Base-by-base conservation (phyloP, 2,888 invertebrate genomes). In the Xylocampa areola region DNA sequence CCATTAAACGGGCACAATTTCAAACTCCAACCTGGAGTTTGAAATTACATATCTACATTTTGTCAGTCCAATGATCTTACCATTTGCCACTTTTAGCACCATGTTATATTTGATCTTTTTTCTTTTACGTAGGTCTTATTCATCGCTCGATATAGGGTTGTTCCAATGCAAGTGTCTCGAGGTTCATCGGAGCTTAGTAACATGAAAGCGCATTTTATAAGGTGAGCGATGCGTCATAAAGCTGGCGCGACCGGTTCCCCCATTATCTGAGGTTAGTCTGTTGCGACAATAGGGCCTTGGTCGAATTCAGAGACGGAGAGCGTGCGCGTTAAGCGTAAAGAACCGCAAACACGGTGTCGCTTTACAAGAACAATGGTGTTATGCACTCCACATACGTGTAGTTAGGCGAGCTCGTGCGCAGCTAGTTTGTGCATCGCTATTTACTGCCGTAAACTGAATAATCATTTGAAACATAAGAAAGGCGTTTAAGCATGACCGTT, bases 311-410 rank as follows among this genome's bases (percentile, higher is more conserved):
- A 88, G 82, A 85, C 83, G 73, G 70, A 73, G 76, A 82, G 79
- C 81, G 83, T 82, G 84, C 79, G 79, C 85, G 79, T 69, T 72
- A 70, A 81, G 80, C 80, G 79, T 82, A 79, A 74, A 68, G 68
- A 77, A 80, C 78, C 73, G 67, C 76, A 80, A 77, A 76, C 73
- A 68, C 64, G 86, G 90, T 91, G 82, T 91, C 87, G 73, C 78
- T 84, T 92, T 89, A 84, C 88, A 77, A 73, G 77, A 84, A 92
- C 91, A 91, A 92, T 88, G 71, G 74, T 58, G 68, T 73, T 80
- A 76, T 73, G 76, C 79, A 80, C 67, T 73, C 60, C 74, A 77
- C 77, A 68, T 68, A 67, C 62, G 30, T 60, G 48, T 52, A 57
- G 37, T 16, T 45, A 36, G 29, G 25, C 43, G 17, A 50, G 41